Conservation (phyloP, 2,797 vertebrate species). For the Spinibarbus caldwelli region DNA sequence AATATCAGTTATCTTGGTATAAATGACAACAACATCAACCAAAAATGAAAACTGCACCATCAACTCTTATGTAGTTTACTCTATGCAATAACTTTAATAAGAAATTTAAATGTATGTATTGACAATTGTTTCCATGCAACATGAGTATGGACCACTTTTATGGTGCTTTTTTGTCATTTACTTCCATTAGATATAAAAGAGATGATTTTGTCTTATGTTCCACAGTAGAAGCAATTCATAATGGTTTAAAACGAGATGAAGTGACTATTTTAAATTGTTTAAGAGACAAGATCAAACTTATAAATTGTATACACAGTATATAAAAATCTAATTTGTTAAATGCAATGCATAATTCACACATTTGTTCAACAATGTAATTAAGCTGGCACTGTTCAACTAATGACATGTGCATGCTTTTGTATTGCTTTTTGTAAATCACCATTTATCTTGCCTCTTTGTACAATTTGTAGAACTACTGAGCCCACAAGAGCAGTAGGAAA, state of each 20-base stretch:
- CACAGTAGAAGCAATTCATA: background rate
- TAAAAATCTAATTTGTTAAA: background rate
- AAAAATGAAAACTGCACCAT: background rate
- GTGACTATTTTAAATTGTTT: background rate
- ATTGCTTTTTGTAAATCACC: constrained; percentile 16
- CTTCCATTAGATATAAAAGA: background rate
- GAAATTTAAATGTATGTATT: background rate
- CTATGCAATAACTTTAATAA: background rate
- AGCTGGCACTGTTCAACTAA: background rate
- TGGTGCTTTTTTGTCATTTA: background rate
- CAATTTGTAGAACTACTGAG: background rate
- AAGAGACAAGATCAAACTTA: background rate
- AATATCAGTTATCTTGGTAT: background rate
- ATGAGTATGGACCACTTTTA: background rate
- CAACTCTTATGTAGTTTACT: background rate
- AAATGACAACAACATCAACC: background rate
- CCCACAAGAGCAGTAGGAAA: background rate
- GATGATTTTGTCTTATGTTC: background rate
- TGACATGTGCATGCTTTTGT: constrained; percentile 11
- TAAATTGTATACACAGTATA: background rate
- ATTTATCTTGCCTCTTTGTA: constrained; percentile 10
- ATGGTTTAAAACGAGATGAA: background rate
- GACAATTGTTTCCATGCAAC: background rate
- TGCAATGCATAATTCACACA: background rate
- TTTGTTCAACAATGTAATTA: constrained; percentile 4